Percentiles rank a stretch among this genome's conserved stretches.
These are phyloP conservation scores for Bos indicus DNA, from an alignment of 2,113 vertebrate species.

Conservation along the genomic window DNA sequence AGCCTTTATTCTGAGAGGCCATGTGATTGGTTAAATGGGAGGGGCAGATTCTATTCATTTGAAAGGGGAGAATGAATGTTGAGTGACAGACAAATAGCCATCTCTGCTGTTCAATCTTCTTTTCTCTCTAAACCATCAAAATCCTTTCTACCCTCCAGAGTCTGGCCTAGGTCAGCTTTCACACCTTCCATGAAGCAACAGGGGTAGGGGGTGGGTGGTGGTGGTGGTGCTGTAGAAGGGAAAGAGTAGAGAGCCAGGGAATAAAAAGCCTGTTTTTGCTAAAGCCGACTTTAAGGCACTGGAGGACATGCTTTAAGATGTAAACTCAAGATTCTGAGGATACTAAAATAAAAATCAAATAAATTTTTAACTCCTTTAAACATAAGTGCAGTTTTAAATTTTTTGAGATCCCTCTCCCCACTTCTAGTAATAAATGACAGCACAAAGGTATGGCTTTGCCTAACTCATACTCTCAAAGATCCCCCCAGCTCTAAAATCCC, in stretches of 20 bases:
- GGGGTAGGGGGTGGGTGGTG: not conserved
- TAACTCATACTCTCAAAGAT: not conserved
- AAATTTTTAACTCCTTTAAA: not conserved
- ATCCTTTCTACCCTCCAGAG: not conserved
- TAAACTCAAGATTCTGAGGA: not conserved
- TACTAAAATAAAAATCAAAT: not conserved
- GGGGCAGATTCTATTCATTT: not conserved
- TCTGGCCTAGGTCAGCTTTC: not conserved
- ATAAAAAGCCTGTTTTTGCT: not conserved
- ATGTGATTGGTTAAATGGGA: not conserved
- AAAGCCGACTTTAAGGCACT: not conserved
- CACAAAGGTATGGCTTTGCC: not conserved
- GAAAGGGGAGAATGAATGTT: not conserved
- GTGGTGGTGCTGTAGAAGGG: not conserved
- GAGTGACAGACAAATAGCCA: not conserved
- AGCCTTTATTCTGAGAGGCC: not conserved
- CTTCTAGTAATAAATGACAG: not conserved
- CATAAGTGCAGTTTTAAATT: not conserved
- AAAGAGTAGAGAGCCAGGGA: not conserved
- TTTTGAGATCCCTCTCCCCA: not conserved
- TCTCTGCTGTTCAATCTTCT: not conserved
- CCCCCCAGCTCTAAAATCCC: not conserved
- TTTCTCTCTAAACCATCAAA: not conserved
- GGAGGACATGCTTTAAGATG: not conserved
- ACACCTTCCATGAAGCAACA: not conserved